Evolutionary conservation across 1,140 invertebrate species (phyloP).

Genomic region (Rhopalosiphum padi): DNA sequence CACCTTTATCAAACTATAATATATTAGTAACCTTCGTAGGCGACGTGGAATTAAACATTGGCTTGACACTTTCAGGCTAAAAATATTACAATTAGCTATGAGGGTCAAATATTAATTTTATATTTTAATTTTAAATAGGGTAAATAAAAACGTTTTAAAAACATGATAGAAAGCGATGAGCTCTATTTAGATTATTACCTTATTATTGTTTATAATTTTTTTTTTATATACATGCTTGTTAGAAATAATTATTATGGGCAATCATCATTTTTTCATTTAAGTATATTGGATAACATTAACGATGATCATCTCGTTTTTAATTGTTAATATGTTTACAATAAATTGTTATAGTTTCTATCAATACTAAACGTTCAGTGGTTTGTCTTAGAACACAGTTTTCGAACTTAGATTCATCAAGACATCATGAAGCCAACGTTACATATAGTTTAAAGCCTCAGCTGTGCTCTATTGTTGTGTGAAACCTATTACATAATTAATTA

Average conservation of each 20-base stretch:
- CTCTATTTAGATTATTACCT: background rate
- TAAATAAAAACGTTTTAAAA: background rate
- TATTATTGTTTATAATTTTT: background rate
- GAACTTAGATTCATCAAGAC: background rate
- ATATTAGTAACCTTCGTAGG: too few species aligned
- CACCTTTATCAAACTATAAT: background rate
- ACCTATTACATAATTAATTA: background rate
- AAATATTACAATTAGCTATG: background rate
- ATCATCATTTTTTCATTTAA: background rate
- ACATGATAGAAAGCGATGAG: background rate
- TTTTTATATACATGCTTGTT: background rate
- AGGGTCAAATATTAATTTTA: background rate
- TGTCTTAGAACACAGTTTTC: background rate
- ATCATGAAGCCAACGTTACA: background rate
- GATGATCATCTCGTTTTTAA: background rate
- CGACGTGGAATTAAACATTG: background rate
- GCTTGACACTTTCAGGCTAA: background rate
- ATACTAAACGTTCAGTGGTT: background rate
- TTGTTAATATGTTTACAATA: background rate
- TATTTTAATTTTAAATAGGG: background rate
- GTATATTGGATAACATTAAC: background rate
- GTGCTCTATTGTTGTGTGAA: background rate
- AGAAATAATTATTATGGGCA: background rate
- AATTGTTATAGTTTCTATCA: background rate
- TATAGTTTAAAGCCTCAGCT: background rate